Evolutionary conservation across 2,113 vertebrate species (phyloP).

Genomic region (Bostrychus sinensis): DNA sequence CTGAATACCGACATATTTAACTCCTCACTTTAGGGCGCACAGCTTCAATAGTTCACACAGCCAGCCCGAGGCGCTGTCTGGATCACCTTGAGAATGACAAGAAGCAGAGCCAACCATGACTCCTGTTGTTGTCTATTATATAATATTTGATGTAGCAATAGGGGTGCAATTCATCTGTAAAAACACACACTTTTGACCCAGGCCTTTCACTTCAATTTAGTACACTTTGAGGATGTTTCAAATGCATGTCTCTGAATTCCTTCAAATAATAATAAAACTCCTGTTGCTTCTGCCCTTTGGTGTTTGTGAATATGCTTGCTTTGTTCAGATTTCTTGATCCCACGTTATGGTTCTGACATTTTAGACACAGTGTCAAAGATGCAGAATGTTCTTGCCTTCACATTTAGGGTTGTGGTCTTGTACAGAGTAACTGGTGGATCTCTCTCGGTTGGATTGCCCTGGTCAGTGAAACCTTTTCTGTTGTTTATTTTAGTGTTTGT

Average conservation of each 20-base stretch:
- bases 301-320: neutral
- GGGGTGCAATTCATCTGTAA: constrained; percentile 15
- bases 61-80: neutral
- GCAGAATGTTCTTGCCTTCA: neutral
- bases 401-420: neutral
- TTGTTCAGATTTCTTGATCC: neutral
- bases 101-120: constrained; percentile 1
- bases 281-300: neutral
- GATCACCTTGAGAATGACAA: constrained; percentile 38
- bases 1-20: constrained; percentile 17
- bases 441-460: neutral
- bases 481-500: constrained; percentile 27
- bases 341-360: neutral
- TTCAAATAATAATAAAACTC: neutral
- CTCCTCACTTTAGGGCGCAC: neutral
- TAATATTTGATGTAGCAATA: constrained; percentile 32
- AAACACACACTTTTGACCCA: constrained; percentile 4
- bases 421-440: neutral
- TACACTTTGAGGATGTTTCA: neutral
- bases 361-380: neutral
- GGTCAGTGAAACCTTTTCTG: constrained; percentile 11
- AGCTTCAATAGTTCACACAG: constrained; percentile 1
- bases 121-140: constrained; percentile 17
- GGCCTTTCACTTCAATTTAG: constrained; percentile 3
- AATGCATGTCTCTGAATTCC: neutral